Evolutionary conservation across 2,797 vertebrate species (phyloP).

Genomic region (Sciaenops ocellatus): DNA sequence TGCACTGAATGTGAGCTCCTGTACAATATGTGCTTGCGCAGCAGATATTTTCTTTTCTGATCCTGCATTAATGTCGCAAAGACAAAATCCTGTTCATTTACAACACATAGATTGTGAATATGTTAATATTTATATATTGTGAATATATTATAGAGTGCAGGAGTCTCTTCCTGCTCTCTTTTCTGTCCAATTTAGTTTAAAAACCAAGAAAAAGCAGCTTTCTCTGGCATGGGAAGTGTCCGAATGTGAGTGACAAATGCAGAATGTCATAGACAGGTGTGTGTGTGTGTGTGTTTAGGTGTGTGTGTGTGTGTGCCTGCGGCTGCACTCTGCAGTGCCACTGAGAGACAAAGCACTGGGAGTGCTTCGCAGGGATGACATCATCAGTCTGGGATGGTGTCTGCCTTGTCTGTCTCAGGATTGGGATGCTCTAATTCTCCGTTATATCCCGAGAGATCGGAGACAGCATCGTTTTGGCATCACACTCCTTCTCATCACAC

Average conservation of each 20-base stretch:
- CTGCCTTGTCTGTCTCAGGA: constrained; percentile 76
- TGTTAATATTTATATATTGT: no score
- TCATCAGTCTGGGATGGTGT: constrained; percentile 84
- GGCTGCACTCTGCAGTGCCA: constrained; percentile 79
- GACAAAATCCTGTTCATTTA: constrained; percentile 55
- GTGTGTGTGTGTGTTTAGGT: constrained; percentile 33
- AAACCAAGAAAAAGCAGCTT: constrained; percentile 44
- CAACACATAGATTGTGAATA: constrained; percentile 18
- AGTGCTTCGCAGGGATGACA: constrained; percentile 81
- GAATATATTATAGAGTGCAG: constrained; percentile 29
- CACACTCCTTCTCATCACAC: constrained; percentile 21
- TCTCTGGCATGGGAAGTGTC: constrained; percentile 36
- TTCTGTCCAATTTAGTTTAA: constrained; percentile 56
- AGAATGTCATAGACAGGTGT: constrained; percentile 75
- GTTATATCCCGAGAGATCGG: constrained; percentile 39
- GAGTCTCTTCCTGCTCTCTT: constrained; percentile 40
- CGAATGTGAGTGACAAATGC: constrained; percentile 66
- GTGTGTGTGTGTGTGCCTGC: constrained; percentile 59
- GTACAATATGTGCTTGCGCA: constrained; percentile 41
- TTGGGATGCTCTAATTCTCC: constrained; percentile 70
- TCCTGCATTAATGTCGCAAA: constrained; percentile 45
- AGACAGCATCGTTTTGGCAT: constrained; percentile 45
- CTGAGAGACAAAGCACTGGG: constrained; percentile 83
- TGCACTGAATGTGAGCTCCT: constrained; percentile 21
- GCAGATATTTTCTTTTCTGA: constrained; percentile 43